Base-by-base conservation (phyloP, 2,888 invertebrate species). In the Dermolepida albohirtum region DNA sequence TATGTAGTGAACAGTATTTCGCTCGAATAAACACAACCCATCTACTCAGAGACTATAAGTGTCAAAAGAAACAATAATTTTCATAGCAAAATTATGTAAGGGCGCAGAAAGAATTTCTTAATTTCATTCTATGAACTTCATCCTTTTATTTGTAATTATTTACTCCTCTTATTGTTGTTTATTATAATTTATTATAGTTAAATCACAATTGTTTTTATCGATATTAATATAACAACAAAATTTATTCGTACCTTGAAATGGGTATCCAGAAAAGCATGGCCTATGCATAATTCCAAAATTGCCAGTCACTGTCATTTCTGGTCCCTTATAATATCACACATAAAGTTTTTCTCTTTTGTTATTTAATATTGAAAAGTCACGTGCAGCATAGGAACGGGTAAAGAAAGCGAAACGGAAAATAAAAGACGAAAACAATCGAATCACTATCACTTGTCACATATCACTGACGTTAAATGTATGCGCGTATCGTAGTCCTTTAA, bases 271-370 rank as follows among this genome's bases (percentile, higher is more conserved):
- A 77, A 83, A 83, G 76, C 83, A 83, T 54, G 82, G 83, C 74
- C 84, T 77, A 74, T 83, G 83, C 84, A 84, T 84, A 75, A 83
- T 83, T 77, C 82, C 82, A 77, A 83, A 81, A 76, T 82, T 82
- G 66, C 82, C 81, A 67, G 83, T 83, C 69, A 83, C 83, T 74
- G 83, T 83, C 83, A 83, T 83, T 74, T 75, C 64, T 39, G 43
- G 43, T 22, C 43, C 22, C 17, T 47, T 39, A 49, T 34, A 44
- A 39, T 14, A 40, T 16, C 14, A 39, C 54, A 40, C 54, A 54
- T 54, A 54, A 54, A 16, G 40, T 54, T 40, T 14, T 40, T 41
- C 17, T 54, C 5, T 16, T 29, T 27, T 27, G 11, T 8, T 51
- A 5, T 12, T n/a, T 11, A 49, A 49, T n/a, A 10, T 49, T 17